A percentile compares a stretch with the other conserved stretches of the same genome.
Conservation (phyloP, 2,113 vertebrate genomes). For the Nansenia antarctica region DNA sequence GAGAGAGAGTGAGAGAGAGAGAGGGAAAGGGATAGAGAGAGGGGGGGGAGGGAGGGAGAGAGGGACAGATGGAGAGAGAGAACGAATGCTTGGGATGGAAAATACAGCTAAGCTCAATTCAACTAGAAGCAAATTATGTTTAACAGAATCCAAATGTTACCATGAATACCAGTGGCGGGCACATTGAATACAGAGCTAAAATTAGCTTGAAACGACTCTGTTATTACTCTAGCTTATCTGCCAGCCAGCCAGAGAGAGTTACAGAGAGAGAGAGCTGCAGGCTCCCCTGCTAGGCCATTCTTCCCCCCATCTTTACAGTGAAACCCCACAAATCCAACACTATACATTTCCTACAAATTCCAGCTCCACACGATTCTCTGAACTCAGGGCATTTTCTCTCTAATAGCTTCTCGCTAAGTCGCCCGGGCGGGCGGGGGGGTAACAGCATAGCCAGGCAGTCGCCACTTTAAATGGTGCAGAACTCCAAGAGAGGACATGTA, state of each 20-base stretch:
- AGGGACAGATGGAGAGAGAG: no score
- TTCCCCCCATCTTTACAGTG: slow-evolving; percentile 40
- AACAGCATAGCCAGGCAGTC: neutral
- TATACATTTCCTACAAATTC: slow-evolving; percentile 31
- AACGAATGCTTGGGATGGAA: slow-evolving; percentile 1
- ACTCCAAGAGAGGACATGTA: no score
- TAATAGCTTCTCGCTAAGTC: neutral
- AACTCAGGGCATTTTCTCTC: neutral
- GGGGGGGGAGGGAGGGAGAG: no score
- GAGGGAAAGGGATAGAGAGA: no score
- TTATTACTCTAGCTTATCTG: slow-evolving; percentile 75
- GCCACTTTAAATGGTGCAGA: neutral
- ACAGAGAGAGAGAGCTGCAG: no score
- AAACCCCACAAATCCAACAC: slow-evolving; percentile 49
- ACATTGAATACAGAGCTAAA: slow-evolving; percentile 72
- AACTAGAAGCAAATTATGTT: slow-evolving; percentile 42
- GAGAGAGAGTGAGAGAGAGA: no score
- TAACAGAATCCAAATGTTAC: slow-evolving; percentile 56
- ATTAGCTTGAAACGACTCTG: slow-evolving; percentile 69
- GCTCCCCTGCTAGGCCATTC: slow-evolving; percentile 50
- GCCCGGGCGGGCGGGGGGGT: no score
- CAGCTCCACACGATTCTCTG: neutral
- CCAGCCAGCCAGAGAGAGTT: slow-evolving; percentile 55
- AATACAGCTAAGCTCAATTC: slow-evolving; percentile 52
- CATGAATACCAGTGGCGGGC: slow-evolving; percentile 66